Evolutionary conservation across 1,140 invertebrate species (phyloP).

Genomic region (Elymnias hypermnestra): DNA sequence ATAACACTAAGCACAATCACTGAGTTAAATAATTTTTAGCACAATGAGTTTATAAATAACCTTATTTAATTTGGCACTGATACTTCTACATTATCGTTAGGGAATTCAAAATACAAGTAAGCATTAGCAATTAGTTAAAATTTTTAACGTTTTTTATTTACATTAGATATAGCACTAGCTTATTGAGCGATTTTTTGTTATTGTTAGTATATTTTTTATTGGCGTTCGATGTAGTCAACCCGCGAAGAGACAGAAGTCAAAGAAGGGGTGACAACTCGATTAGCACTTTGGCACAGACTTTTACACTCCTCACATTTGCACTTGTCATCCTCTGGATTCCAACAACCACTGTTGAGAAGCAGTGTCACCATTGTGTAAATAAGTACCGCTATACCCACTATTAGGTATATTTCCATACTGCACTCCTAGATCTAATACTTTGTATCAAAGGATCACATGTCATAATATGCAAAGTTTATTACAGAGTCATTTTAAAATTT

Average conservation of each 20-base stretch:
- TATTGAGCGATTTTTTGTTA: too few species aligned
- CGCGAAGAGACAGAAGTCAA: constrained; percentile 50
- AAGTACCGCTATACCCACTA: constrained; percentile 55
- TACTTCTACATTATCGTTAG: neutral
- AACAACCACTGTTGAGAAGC: constrained; percentile 51
- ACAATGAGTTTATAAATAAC: neutral
- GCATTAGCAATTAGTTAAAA: neutral
- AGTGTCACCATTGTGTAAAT: constrained; percentile 51
- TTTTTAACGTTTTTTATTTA: too few species aligned
- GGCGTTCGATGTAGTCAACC: constrained; percentile 37
- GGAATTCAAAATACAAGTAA: neutral
- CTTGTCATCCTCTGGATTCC: constrained; percentile 40
- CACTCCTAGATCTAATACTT: constrained; percentile 18
- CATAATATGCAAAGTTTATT: constrained; percentile 8
- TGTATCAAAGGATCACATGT: neutral
- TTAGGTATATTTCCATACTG: constrained; percentile 64
- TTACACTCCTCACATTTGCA: constrained; percentile 60
- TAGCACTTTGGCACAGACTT: constrained; percentile 26
- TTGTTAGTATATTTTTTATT: constrained; percentile 14
- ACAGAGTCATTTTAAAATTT: constrained; percentile 9
- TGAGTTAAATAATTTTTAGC: neutral
- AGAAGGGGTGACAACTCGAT: constrained; percentile 26
- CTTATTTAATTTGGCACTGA: neutral
- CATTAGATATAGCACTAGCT: too few species aligned
- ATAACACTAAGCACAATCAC: neutral